A percentile compares a stretch with the other conserved stretches of the same genome.
Conservation (phyloP, 53 echinoderm and acorn worm genomes). For the Henricia sp. region DNA sequence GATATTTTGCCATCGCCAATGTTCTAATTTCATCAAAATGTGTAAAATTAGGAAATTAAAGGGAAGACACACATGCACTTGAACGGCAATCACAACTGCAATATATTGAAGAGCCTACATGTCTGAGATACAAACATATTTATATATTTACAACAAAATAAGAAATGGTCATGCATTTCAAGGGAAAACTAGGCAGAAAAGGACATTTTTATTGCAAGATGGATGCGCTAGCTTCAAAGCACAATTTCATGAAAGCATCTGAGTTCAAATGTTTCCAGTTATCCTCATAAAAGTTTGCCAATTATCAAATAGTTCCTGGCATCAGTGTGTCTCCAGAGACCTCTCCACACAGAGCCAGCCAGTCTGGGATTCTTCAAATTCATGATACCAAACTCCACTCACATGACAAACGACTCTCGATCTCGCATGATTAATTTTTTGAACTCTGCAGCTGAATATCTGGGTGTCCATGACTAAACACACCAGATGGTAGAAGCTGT, state of each 20-base stretch:
- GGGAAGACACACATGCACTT: too few relatives aligned
- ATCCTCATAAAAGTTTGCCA: constrained; percentile 10
- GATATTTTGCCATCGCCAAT: too few relatives aligned
- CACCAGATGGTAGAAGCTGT: constrained; percentile 31
- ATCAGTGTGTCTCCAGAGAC: neutral
- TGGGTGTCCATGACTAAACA: neutral
- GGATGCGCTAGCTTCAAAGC: neutral
- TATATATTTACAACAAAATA: too few relatives aligned
- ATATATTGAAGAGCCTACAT: too few relatives aligned
- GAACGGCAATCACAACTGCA: too few relatives aligned
- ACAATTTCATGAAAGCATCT: neutral
- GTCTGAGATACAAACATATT: too few relatives aligned
- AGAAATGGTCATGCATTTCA: too few relatives aligned
- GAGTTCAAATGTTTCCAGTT: neutral
- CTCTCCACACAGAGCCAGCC: constrained; percentile 3
- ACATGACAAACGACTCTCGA: constrained; percentile 39
- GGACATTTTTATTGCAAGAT: neutral
- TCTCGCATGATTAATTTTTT: constrained; percentile 47
- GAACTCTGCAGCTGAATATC: constrained; percentile 7
- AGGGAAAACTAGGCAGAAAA: too few relatives aligned
- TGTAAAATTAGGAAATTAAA: too few relatives aligned
- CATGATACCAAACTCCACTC: constrained; percentile 13
- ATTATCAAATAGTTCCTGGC: constrained; percentile 33
- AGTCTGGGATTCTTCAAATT: constrained; percentile 4
- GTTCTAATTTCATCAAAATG: too few relatives aligned